Conservation (phyloP, 1,140 invertebrate species). For the Drosophila ambigua region DNA sequence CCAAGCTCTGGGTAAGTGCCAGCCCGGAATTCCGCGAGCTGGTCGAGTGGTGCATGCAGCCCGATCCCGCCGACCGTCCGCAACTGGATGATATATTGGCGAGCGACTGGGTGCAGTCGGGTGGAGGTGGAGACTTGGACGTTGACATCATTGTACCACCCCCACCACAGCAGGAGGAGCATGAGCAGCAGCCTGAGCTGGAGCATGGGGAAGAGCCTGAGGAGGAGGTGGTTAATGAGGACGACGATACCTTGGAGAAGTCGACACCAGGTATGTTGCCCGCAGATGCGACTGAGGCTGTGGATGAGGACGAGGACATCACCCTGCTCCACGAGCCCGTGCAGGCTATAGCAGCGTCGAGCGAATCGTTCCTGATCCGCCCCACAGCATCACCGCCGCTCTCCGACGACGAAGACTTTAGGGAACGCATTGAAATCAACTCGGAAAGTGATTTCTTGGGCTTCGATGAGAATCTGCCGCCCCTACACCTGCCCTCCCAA, state of each 20-base stretch:
- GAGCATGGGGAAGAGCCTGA: conserved; percentile 49
- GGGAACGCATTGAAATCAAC: conserved; percentile 23
- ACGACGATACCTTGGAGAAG: conserved; percentile 56
- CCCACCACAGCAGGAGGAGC: neutral
- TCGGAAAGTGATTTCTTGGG: conserved; percentile 50
- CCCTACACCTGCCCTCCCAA: conserved; percentile 29
- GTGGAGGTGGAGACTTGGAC: conserved; percentile 26
- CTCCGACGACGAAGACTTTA: conserved; percentile 29
- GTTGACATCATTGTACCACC: conserved; percentile 40
- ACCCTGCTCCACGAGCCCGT: neutral
- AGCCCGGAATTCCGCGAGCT: conserved; percentile 89
- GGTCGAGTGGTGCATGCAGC: conserved; percentile 90
- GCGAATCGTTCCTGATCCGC: neutral
- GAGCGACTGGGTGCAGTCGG: conserved; percentile 87
- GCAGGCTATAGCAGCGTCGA: neutral
- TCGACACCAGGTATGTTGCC: conserved; percentile 10
- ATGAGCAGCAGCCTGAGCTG: conserved; percentile 26
- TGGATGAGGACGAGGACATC: conserved; percentile 21
- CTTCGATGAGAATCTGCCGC: conserved; percentile 49
- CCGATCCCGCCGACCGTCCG: conserved; percentile 90
- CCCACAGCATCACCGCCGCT: neutral
- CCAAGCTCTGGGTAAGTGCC: conserved; percentile 88
- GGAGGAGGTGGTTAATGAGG: conserved; percentile 54
- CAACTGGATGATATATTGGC: conserved; percentile 87
- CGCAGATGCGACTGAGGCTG: neutral